A percentile compares a stretch with the other conserved stretches of the same genome.
Evolutionary conservation across 2,797 vertebrate species (phyloP).

Genomic region (Karalla daura): DNA sequence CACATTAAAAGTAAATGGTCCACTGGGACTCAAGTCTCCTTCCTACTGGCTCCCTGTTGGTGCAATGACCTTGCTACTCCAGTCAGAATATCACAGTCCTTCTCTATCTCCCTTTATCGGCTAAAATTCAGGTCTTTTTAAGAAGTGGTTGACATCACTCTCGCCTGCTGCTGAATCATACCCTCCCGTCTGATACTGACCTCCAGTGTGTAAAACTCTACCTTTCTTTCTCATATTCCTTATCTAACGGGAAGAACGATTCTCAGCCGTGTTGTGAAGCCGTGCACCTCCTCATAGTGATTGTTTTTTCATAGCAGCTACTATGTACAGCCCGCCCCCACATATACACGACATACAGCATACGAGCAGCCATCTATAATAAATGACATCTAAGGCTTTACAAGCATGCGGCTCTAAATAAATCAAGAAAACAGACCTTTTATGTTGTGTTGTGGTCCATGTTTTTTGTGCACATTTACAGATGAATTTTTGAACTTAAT

Average conservation of each 20-base stretch:
- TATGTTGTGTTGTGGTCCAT: neutral
- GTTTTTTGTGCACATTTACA: neutral
- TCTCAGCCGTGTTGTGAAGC: too few species aligned
- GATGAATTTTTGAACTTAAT: neutral
- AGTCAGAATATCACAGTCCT: slow-evolving; percentile 55
- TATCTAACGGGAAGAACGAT: too few species aligned
- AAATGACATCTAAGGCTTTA: neutral
- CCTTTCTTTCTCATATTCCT: neutral
- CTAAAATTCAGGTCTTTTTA: slow-evolving; percentile 34
- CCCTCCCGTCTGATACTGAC: slow-evolving; percentile 5
- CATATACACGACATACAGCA: neutral
- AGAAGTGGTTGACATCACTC: slow-evolving; percentile 40
- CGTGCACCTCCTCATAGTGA: too few species aligned
- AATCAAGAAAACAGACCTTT: neutral
- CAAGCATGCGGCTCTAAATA: neutral
- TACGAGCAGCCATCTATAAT: neutral
- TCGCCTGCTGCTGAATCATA: slow-evolving; percentile 33
- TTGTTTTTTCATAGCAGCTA: too few species aligned
- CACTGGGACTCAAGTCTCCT: slow-evolving; percentile 58
- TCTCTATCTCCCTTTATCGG: slow-evolving; percentile 47
- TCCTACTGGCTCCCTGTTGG: slow-evolving; percentile 57
- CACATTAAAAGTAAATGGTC: slow-evolving; percentile 74
- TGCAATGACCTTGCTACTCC: slow-evolving; percentile 70
- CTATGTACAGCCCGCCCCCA: too few species aligned
- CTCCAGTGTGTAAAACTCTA: slow-evolving; percentile 15